Conservation (phyloP, 2,888 invertebrate species). For the Autographa pulchrina region DNA sequence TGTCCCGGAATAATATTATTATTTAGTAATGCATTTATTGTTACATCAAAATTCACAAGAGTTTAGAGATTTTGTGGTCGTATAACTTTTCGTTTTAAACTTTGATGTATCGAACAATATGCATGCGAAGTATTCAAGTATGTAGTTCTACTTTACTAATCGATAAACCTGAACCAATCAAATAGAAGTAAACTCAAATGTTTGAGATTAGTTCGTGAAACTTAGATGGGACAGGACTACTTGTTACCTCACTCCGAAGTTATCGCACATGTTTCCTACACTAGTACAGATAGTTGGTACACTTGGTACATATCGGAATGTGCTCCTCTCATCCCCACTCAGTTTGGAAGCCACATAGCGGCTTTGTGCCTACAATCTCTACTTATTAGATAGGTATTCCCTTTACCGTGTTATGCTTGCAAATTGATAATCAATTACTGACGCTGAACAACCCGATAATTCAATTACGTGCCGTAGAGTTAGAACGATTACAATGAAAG, state of each 20-base stretch:
- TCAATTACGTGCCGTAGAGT: not conserved
- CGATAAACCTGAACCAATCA: not conserved
- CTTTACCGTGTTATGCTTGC: not conserved
- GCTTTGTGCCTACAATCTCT: not conserved
- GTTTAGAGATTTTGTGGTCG: no score
- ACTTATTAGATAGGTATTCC: not conserved
- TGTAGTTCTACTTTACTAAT: not conserved
- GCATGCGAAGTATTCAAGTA: no score
- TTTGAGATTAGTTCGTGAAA: not conserved
- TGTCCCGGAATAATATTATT: no score
- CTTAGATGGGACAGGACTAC: not conserved
- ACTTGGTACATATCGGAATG: not conserved
- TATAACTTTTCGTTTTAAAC: no score
- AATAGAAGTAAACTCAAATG: not conserved
- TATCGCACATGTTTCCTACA: slow-evolving; percentile 12
- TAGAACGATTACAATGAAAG: slow-evolving; percentile 5
- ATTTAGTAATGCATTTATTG: not conserved
- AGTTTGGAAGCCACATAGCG: slow-evolving; percentile 22
- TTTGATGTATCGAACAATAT: no score
- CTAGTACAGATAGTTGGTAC: not conserved
- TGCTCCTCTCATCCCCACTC: slow-evolving; percentile 11
- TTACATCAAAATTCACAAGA: not conserved
- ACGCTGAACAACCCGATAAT: not conserved
- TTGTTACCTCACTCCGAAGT: not conserved
- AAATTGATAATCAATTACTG: not conserved